A percentile compares a stretch with the other conserved stretches of the same genome.
Evolutionary conservation across 2,888 invertebrate genomes (phyloP).

Genomic region (Plagodis dolabraria): DNA sequence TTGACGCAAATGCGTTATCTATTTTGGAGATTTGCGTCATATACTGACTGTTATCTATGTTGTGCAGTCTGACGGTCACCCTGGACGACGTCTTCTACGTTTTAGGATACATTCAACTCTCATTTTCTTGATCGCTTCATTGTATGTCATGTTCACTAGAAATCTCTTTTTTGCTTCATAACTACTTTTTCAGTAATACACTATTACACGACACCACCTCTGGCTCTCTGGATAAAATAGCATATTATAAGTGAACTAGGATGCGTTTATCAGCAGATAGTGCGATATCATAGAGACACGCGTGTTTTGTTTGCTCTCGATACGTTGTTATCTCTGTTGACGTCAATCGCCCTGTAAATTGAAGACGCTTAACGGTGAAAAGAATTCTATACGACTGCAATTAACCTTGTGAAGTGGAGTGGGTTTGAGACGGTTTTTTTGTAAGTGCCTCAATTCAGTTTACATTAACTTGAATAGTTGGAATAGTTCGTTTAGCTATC

Average conservation of each 20-base stretch:
- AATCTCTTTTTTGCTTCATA: too few relatives aligned
- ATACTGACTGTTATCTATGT: slow-evolving; percentile 71
- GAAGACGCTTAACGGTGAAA: slow-evolving; percentile 44
- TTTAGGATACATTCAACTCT: slow-evolving; percentile 33
- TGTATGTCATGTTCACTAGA: too few relatives aligned
- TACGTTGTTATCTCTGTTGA: slow-evolving; percentile 58
- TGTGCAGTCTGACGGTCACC: slow-evolving; percentile 77
- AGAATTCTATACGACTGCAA: slow-evolving; percentile 44
- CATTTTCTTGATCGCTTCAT: background rate
- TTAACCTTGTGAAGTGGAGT: slow-evolving; percentile 36
- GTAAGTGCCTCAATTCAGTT: slow-evolving; percentile 26
- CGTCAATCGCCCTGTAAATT: slow-evolving; percentile 63
- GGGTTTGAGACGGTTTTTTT: slow-evolving; percentile 31
- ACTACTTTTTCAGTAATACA: too few relatives aligned
- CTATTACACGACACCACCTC: too few relatives aligned
- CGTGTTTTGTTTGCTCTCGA: slow-evolving; percentile 60
- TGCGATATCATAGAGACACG: slow-evolving; percentile 57
- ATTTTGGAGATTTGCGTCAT: slow-evolving; percentile 83
- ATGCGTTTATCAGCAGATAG: slow-evolving; percentile 55
- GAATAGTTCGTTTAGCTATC: slow-evolving; percentile 17
- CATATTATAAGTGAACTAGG: slow-evolving; percentile 39
- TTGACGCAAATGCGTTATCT: slow-evolving; percentile 85
- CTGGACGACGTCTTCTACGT: slow-evolving; percentile 50
- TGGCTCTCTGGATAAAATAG: too few relatives aligned
- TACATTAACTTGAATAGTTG: slow-evolving; percentile 22